These are phyloP conservation scores for Andricus grossulariae DNA, from an alignment of 1,140 invertebrate genomes.

Conservation along the genomic window DNA sequence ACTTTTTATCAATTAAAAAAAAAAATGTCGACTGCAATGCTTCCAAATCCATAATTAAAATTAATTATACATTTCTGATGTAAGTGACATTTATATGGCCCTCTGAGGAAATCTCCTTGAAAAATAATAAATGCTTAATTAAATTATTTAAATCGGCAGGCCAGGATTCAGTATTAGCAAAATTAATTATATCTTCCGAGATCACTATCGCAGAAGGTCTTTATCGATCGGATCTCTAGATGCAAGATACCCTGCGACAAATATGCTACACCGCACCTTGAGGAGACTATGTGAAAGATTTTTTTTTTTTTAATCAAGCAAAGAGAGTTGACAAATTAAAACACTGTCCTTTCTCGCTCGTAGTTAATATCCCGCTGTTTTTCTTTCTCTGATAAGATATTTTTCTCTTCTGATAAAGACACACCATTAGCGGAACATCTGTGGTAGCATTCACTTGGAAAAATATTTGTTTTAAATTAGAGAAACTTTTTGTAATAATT, in stretches of 20 bases:
- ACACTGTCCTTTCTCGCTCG: conserved; percentile 51
- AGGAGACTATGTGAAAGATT: not conserved
- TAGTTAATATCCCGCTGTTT: conserved; percentile 48
- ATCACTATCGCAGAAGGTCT: not conserved
- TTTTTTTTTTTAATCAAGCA: conserved; percentile 7
- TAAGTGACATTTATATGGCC: too few relatives aligned
- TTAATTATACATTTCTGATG: too few relatives aligned
- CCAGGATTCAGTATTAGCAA: not conserved
- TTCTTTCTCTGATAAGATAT: not conserved
- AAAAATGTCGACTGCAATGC: too few relatives aligned
- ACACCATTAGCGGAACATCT: too few relatives aligned
- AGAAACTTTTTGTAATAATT: too few relatives aligned
- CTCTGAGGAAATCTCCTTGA: not conserved
- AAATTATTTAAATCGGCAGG: not conserved
- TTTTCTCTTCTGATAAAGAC: not conserved
- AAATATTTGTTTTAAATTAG: too few relatives aligned
- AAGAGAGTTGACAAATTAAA: conserved; percentile 61
- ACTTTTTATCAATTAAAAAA: too few relatives aligned
- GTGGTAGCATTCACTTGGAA: too few relatives aligned
- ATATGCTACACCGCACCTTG: not conserved
- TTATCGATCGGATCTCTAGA: conserved; percentile 15
- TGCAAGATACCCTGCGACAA: conserved; percentile 2
- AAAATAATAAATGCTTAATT: not conserved
- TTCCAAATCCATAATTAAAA: too few relatives aligned
- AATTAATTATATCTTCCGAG: not conserved